Evolutionary conservation across 2,888 invertebrate species (phyloP).

Genomic region (Lycia hirtaria): DNA sequence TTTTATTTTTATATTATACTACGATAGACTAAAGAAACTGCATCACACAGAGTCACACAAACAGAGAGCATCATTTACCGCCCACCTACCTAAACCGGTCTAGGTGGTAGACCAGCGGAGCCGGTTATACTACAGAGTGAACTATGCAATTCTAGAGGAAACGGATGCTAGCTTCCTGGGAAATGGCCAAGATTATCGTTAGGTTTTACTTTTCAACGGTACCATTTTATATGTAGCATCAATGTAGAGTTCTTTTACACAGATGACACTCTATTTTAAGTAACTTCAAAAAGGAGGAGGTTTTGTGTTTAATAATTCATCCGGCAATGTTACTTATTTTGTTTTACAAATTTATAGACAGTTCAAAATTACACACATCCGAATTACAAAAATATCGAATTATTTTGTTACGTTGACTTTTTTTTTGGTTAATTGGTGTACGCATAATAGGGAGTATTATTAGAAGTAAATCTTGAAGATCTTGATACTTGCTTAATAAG

Average conservation of each 20-base stretch:
- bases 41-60: conserved; percentile 9
- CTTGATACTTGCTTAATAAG: too few species aligned
- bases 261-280: too few species aligned
- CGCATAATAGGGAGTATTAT: too few species aligned
- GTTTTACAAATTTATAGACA: too few species aligned
- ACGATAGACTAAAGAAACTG: neutral
- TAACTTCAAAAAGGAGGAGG: too few species aligned
- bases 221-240: neutral
- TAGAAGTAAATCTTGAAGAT: too few species aligned
- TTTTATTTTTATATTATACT: neutral
- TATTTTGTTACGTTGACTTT: too few species aligned
- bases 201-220: conserved; percentile 1
- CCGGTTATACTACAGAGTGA: conserved; percentile 43
- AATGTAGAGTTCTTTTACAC: neutral
- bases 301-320: too few species aligned
- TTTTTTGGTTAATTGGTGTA: too few species aligned
- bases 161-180: conserved; percentile 65
- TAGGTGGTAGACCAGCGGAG: conserved; percentile 6
- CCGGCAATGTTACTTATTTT: too few species aligned
- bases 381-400: too few species aligned
- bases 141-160: conserved; percentile 56
- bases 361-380: neutral
- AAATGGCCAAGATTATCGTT: conserved; percentile 42
- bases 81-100: conserved; percentile 21
- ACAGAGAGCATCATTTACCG: conserved; percentile 24